phyloP scores from a whole-genome alignment of 2,888 invertebrate genomes.

The Tridacna crocea region DNA sequence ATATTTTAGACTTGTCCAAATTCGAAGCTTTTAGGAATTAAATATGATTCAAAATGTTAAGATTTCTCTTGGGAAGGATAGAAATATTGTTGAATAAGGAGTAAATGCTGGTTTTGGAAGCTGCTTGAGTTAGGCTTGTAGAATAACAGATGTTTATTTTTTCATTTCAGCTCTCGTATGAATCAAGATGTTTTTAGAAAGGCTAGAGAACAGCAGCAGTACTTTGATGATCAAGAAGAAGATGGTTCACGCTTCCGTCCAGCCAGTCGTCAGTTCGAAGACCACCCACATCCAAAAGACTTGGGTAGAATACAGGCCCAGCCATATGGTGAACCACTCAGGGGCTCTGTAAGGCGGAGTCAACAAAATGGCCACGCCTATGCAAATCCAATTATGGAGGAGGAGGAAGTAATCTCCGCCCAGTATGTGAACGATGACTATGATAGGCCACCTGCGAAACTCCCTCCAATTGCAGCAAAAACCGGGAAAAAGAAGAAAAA shows the following conservation, averaged over 20 bases:
- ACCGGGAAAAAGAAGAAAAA: slow-evolving; percentile 70
- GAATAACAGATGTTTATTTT: background rate
- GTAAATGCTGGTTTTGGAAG: background rate
- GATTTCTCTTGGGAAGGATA: too few relatives aligned
- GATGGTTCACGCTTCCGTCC: slow-evolving; percentile 54
- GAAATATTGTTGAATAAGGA: too few relatives aligned
- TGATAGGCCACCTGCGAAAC: slow-evolving; percentile 29
- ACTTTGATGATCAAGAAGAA: slow-evolving; percentile 36
- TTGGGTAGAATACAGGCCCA: slow-evolving; percentile 19
- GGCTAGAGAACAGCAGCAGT: slow-evolving; percentile 38
- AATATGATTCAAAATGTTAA: too few relatives aligned
- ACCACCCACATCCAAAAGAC: slow-evolving; percentile 51
- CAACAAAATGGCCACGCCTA: slow-evolving; percentile 51
- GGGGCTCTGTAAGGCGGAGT: slow-evolving; percentile 12
- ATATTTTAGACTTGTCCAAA: too few relatives aligned
- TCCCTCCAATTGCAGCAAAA: slow-evolving; percentile 55
- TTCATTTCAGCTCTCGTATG: too few relatives aligned
- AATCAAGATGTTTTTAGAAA: slow-evolving; percentile 8
- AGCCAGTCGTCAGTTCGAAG: slow-evolving; percentile 47
- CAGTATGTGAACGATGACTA: slow-evolving; percentile 40
- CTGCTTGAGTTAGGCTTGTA: background rate
- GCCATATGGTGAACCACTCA: slow-evolving; percentile 18
- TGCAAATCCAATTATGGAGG: slow-evolving; percentile 49
- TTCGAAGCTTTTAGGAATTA: too few relatives aligned
- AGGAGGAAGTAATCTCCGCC: slow-evolving; percentile 55